These are phyloP conservation scores for Cavia aperea DNA, from an alignment of 2,113 vertebrate species.

Conservation along the genomic window DNA sequence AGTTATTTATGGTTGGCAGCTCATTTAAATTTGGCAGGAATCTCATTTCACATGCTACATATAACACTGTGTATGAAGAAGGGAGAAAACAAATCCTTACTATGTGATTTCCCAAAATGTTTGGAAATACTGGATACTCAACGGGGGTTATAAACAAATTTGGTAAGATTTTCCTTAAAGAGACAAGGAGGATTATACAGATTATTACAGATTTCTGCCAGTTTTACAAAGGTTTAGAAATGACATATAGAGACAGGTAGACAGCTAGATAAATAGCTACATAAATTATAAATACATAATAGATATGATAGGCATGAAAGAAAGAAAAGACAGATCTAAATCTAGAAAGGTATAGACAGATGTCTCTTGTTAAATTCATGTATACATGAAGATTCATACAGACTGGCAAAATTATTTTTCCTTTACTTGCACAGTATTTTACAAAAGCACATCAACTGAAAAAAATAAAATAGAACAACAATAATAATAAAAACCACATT, in stretches of 20 bases:
- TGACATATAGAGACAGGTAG: background rate
- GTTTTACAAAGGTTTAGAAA: conserved; percentile 2
- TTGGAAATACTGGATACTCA: background rate
- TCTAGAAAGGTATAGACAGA: background rate
- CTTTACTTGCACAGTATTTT: background rate
- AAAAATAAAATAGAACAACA: background rate
- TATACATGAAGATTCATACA: background rate
- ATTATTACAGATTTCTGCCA: conserved; percentile 11
- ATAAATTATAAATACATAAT: background rate
- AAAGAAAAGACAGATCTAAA: background rate
- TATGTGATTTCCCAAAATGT: conserved; percentile 6
- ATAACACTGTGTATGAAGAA: background rate
- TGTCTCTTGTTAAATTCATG: background rate
- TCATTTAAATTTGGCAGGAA: conserved; percentile 26
- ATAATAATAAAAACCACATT: background rate
- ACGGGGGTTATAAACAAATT: background rate
- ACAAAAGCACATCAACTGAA: background rate
- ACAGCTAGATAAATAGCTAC: background rate
- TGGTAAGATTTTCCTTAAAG: background rate
- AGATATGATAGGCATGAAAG: background rate
- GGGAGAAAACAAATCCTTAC: conserved; percentile 17
- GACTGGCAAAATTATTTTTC: background rate
- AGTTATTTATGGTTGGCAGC: conserved; percentile 1
- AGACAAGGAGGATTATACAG: background rate
- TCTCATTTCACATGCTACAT: conserved; percentile 4